phyloP scores from a whole-genome alignment of 92 coral and sea anemone species.

The Ricordea florida region DNA sequence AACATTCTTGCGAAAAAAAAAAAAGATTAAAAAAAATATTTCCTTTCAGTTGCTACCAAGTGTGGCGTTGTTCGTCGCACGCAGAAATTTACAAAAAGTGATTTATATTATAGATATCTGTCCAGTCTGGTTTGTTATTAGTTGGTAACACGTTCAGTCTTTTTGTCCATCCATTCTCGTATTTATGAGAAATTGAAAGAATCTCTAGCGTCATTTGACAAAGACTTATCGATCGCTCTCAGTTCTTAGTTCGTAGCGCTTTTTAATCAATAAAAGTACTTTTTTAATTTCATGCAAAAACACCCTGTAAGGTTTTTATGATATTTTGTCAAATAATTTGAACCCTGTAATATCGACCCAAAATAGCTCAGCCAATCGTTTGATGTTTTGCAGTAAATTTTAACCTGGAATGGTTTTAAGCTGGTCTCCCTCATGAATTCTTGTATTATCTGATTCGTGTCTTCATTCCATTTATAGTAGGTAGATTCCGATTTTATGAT shows the following conservation, averaged over 20 bases:
- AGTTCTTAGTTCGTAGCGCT: not conserved
- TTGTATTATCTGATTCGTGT: not conserved
- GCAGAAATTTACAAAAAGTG: too few relatives aligned
- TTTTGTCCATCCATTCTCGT: constrained; percentile 41
- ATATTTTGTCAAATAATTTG: constrained; percentile 13
- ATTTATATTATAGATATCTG: too few relatives aligned
- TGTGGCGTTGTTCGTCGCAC: too few relatives aligned
- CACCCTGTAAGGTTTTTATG: not conserved
- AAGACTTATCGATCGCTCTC: constrained; percentile 29
- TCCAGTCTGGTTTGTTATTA: constrained; percentile 15
- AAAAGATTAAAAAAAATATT: not conserved
- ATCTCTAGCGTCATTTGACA: constrained; percentile 15
- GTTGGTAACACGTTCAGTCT: not conserved
- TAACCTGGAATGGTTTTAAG: too few relatives aligned
- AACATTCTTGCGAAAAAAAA: not conserved
- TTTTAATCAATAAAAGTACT: constrained; percentile 35
- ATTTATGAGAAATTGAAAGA: constrained; percentile 43
- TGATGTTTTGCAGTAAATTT: too few relatives aligned
- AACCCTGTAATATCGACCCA: not conserved
- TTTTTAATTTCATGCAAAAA: constrained; percentile 25
- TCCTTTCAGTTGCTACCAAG: too few relatives aligned
- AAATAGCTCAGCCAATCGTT: constrained; percentile 15
- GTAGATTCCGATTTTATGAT: constrained; percentile 15
- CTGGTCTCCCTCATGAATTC: not conserved
- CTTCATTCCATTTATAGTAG: constrained; percentile 9